Evolutionary conservation across 2,113 vertebrate genomes (phyloP).

Genomic region (Rynchops niger): DNA sequence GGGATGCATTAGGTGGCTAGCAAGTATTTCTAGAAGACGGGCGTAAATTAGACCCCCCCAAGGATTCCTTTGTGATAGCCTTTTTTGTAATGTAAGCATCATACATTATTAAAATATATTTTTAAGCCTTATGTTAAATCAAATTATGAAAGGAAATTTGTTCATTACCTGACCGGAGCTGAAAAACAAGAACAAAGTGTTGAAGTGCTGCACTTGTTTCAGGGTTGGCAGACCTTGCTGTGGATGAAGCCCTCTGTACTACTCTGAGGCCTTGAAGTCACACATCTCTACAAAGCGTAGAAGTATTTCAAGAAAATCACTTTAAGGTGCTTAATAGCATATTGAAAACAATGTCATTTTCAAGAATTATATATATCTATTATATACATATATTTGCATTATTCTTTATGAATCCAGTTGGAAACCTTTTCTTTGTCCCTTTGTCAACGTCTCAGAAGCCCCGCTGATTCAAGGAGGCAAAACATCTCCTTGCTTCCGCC

Average conservation of each 20-base stretch:
- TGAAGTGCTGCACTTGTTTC: not conserved
- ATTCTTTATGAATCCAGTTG: not conserved
- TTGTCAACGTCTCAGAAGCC: not conserved
- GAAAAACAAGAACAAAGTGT: not conserved
- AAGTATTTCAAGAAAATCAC: not conserved
- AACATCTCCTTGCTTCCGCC: not conserved
- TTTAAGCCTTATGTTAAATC: not conserved
- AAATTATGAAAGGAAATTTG: not conserved
- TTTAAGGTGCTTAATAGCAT: not conserved
- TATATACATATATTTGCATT: not conserved
- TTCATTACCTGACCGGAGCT: not conserved
- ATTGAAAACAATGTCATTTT: not conserved
- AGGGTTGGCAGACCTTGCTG: not conserved
- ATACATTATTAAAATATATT: not conserved
- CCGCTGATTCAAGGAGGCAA: not conserved
- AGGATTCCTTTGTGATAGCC: not conserved
- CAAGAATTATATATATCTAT: not conserved
- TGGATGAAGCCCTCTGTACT: not conserved
- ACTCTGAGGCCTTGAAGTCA: not conserved
- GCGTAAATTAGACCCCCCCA: not conserved
- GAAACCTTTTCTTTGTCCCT: not conserved
- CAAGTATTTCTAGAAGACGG: not conserved
- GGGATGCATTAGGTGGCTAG: not conserved
- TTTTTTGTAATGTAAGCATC: not conserved
- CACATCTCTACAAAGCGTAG: not conserved